Evolutionary conservation across 2,888 invertebrate genomes (phyloP).

Genomic region (Synergus umbraculus): DNA sequence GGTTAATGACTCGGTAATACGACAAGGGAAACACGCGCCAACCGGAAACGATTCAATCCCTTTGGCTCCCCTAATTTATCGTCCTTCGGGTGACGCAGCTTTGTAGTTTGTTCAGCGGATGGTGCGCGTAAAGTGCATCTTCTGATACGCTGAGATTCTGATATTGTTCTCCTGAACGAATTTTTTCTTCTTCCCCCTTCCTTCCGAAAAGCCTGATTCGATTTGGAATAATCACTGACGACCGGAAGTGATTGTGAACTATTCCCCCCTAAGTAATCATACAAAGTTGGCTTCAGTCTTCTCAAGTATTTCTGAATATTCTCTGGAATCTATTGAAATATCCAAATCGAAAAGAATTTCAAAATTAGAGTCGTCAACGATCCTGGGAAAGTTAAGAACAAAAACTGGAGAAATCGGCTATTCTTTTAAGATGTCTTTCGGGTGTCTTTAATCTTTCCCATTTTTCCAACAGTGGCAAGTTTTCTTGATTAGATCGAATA

Average conservation of each 20-base stretch:
- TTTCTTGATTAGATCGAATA: neutral
- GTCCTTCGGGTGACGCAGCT: conserved; percentile 68
- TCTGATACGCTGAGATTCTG: conserved; percentile 7
- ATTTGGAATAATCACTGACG: conserved; percentile 3
- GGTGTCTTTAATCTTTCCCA: neutral
- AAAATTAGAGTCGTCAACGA: neutral
- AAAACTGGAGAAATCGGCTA: neutral
- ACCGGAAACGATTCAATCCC: conserved; percentile 76
- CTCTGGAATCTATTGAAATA: no score
- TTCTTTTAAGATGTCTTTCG: neutral
- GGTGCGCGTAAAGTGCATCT: conserved; percentile 53
- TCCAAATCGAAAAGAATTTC: no score
- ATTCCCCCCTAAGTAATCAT: neutral
- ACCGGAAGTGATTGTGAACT: conserved; percentile 18
- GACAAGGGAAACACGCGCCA: conserved; percentile 70
- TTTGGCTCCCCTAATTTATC: conserved; percentile 72
- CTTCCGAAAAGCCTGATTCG: conserved; percentile 1
- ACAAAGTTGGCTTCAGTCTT: neutral
- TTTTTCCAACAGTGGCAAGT: neutral
- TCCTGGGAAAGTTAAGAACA: neutral
- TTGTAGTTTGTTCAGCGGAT: conserved; percentile 55
- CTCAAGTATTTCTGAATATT: neutral
- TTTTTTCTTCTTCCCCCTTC: neutral
- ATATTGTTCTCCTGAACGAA: conserved; percentile 26
- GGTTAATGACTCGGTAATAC: conserved; percentile 74